Percentiles rank a stretch among this genome's conserved stretches.
Evolutionary conservation across 2,797 vertebrate genomes (phyloP).

Genomic region (Channallabes apus): DNA sequence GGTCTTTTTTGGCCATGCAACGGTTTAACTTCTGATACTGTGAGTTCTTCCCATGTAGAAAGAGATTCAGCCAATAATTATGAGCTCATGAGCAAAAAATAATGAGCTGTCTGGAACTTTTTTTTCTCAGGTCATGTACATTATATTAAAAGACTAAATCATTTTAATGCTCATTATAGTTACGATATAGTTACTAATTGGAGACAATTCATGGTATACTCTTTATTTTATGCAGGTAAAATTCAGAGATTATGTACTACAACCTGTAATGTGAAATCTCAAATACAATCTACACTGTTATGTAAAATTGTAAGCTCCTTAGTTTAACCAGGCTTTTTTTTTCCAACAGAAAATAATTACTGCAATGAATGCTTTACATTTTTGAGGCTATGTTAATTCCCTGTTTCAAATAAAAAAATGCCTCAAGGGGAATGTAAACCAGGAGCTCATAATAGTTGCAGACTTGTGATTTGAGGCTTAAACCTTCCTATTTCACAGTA

Average conservation of each 20-base stretch:
- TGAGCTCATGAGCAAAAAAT: no score
- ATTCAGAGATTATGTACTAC: conserved; percentile 2
- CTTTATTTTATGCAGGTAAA: not conserved
- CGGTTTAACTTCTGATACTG: no score
- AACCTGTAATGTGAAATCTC: conserved; percentile 16
- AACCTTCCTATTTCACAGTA: conserved; percentile 46
- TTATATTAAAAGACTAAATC: no score
- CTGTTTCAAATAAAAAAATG: conserved; percentile 54
- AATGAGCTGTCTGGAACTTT: no score
- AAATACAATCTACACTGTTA: conserved; percentile 1
- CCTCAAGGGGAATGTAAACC: conserved; percentile 62
- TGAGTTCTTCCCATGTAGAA: no score
- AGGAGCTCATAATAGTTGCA: conserved; percentile 59
- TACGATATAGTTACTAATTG: not conserved
- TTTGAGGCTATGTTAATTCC: conserved; percentile 46
- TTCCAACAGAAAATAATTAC: conserved; percentile 13
- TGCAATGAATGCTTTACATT: conserved; percentile 34
- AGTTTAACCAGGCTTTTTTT: not conserved
- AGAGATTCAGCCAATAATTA: no score
- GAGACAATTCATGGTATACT: not conserved
- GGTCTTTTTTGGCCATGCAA: no score
- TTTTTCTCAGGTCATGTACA: no score
- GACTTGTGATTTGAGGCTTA: conserved; percentile 63
- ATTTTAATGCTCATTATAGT: no score
- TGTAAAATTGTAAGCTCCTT: conserved; percentile 18